Evolutionary conservation across 2,888 invertebrate species (phyloP).

Genomic region (Helobdella robusta): DNA sequence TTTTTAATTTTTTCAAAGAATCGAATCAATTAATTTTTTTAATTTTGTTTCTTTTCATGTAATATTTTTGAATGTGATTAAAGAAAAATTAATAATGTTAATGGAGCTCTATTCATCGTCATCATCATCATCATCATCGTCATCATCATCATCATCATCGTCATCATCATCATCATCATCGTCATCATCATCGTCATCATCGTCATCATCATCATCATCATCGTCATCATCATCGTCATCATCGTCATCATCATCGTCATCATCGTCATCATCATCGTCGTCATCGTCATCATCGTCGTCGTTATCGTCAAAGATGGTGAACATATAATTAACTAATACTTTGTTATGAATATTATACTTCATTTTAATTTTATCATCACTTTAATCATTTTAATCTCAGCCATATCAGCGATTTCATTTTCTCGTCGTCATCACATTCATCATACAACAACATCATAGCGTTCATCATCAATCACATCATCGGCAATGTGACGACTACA

Average conservation of each 20-base stretch:
- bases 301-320: background rate
- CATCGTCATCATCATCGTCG: slow-evolving; percentile 8
- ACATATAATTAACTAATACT: background rate
- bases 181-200: slow-evolving; percentile 13
- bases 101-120: background rate
- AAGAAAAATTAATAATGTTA: too few species aligned
- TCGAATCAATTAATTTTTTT: too few species aligned
- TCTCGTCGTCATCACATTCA: too few species aligned
- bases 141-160: slow-evolving; percentile 11
- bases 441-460: too few species aligned
- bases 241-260: slow-evolving; percentile 8
- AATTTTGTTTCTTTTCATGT: too few species aligned
- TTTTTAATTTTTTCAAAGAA: too few species aligned
- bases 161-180: slow-evolving; percentile 14
- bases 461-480: too few species aligned
- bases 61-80: too few species aligned
- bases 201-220: slow-evolving; percentile 13
- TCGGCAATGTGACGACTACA: too few species aligned
- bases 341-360: background rate
- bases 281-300: background rate
- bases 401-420: too few species aligned
- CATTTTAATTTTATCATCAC: background rate
- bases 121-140: slow-evolving; percentile 2
- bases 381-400: background rate
- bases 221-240: slow-evolving; percentile 22